These are phyloP conservation scores for Therioaphis trifolii DNA, from an alignment of 2,888 invertebrate genomes.

Conservation along the genomic window DNA sequence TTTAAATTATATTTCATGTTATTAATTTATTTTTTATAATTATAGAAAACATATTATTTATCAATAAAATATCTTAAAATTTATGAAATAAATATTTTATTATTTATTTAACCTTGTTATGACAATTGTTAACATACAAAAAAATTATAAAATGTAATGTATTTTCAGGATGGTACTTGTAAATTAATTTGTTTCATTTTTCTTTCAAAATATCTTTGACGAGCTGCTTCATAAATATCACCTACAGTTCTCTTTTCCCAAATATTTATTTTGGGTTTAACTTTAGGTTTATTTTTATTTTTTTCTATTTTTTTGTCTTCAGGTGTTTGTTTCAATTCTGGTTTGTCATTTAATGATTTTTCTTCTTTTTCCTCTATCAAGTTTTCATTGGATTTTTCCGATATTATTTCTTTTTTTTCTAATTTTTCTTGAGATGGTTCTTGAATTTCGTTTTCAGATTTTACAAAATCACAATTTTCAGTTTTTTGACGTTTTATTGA, in stretches of 20 bases:
- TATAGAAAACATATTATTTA: constrained; percentile 9
- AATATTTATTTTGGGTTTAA: constrained; percentile 76
- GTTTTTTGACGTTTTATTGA: constrained; percentile 27
- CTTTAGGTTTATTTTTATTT: constrained; percentile 58
- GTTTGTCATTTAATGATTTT: constrained; percentile 64
- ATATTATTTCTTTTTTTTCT: constrained; percentile 31
- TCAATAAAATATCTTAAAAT: constrained; percentile 27
- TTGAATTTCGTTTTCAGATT: constrained; percentile 48
- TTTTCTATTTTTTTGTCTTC: constrained; percentile 65
- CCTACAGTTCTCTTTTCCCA: constrained; percentile 90
- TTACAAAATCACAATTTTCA: neutral
- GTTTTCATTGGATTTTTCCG: constrained; percentile 60
- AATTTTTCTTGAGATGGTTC: constrained; percentile 44
- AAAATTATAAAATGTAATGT: no score
- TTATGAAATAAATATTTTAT: neutral
- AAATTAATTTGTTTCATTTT: constrained; percentile 71
- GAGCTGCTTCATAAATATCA: constrained; percentile 79
- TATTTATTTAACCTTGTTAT: neutral
- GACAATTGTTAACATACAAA: neutral
- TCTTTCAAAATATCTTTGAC: constrained; percentile 80
- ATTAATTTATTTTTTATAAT: constrained; percentile 7
- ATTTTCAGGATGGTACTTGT: neutral
- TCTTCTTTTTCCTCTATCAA: neutral
- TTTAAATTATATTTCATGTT: constrained; percentile 30
- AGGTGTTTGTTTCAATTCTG: constrained; percentile 62